Evolutionary conservation across 2,888 invertebrate species (phyloP).

Genomic region (Pterobdella sp.): DNA sequence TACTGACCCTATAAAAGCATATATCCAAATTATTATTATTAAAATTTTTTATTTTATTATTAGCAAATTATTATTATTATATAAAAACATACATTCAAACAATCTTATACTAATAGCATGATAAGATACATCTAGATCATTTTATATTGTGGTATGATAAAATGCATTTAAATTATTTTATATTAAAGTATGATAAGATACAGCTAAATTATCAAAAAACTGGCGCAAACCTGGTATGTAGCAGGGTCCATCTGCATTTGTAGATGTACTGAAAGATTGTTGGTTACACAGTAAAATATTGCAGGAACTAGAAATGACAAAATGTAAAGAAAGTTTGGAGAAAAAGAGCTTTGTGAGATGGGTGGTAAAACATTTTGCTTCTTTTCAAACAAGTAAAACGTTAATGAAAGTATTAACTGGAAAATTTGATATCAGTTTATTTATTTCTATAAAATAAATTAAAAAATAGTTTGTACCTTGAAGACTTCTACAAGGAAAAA

Average conservation of each 20-base stretch:
- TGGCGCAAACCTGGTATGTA: constrained; percentile 47
- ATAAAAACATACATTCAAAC: too few relatives aligned
- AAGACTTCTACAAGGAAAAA: constrained; percentile 45
- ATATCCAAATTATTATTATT: too few relatives aligned
- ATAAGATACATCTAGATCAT: too few relatives aligned
- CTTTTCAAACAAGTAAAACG: constrained; percentile 37
- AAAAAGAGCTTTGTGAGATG: background rate
- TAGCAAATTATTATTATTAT: too few relatives aligned
- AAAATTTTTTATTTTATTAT: too few relatives aligned
- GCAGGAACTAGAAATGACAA: constrained; percentile 47
- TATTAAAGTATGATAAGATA: too few relatives aligned
- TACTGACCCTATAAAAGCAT: too few relatives aligned
- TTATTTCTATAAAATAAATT: background rate
- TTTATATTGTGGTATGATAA: too few relatives aligned
- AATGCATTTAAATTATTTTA: too few relatives aligned
- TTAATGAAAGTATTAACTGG: constrained; percentile 39
- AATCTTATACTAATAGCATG: too few relatives aligned
- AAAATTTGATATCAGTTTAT: background rate
- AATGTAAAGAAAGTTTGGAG: background rate
- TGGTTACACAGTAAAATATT: constrained; percentile 48
- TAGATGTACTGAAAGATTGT: constrained; percentile 49
- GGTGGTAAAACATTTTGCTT: background rate
- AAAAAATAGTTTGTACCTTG: constrained; percentile 42
- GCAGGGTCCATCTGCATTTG: constrained; percentile 51
- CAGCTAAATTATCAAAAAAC: too few relatives aligned